These are phyloP conservation scores for Pseudolycoriella hygida DNA, from an alignment of 2,888 invertebrate genomes.

Conservation along the genomic window DNA sequence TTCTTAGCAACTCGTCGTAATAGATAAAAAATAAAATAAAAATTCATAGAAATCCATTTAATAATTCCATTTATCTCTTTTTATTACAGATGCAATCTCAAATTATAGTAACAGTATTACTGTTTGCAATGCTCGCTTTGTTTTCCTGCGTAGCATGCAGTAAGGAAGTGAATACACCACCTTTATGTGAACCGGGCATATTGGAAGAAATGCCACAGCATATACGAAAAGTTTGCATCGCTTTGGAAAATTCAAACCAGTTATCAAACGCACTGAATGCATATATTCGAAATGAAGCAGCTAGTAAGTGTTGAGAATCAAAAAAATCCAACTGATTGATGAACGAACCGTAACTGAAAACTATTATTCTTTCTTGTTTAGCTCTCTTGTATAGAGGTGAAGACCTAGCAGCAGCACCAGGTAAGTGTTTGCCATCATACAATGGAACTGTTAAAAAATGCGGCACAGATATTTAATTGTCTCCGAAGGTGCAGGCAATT, in stretches of 20 bases:
- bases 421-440: neutral
- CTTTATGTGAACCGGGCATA: constrained; percentile 36
- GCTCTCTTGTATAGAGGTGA: constrained; percentile 25
- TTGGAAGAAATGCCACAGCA: constrained; percentile 38
- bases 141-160: constrained; percentile 6
- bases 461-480: too few species aligned
- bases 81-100: constrained; percentile 2
- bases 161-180: constrained; percentile 19
- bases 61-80: too few species aligned
- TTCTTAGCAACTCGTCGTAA: too few species aligned
- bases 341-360: neutral
- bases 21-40: too few species aligned
- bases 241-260: constrained; percentile 30
- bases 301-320: constrained; percentile 24
- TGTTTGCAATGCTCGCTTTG: neutral
- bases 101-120: neutral
- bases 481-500: too few species aligned
- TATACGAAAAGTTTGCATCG: constrained; percentile 37
- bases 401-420: constrained; percentile 14
- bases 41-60: too few species aligned
- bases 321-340: neutral
- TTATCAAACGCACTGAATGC: constrained; percentile 23
- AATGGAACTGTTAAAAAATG: too few species aligned
- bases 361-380: constrained; percentile 8
- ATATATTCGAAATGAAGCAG: constrained; percentile 27